Base-by-base conservation (phyloP, 92 coral and sea anemone genomes). In the Bergia sp. region DNA sequence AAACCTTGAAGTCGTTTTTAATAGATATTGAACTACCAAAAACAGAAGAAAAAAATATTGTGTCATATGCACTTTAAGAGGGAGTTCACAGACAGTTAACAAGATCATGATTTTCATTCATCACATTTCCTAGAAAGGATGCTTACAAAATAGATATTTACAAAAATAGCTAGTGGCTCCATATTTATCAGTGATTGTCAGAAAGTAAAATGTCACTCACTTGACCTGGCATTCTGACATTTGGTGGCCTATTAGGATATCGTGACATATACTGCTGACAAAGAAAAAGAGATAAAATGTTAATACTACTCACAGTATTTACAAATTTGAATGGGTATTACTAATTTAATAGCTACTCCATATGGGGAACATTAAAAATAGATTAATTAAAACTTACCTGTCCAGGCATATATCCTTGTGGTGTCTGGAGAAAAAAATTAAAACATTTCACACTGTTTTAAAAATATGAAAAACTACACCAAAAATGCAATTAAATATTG, bases 161-260 rank as follows among this genome's bases (percentile, higher is more conserved):
- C 29, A 29, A 29, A 29, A 29, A 29, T 29, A 29, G 29, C 29
- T 29, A 29, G 29, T 29, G 29, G 29, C 29, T 29, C 29, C 29
- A 29, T 29, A 29, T 29, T 29, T 29, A 29, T 29, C 29, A 53
- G 18, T 53, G 58, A 53, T 8, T 53, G 16, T 53, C 58, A 53
- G 58, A 53, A 53, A 18, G 13, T 11, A 10, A 1, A 0, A 8
- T 11, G 13, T 12, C 3, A 53, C 78, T 81, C 90, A 96, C 98
- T 91, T 97, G 99, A 40, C 98, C 98, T n/a, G 97, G 98, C 91
- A 97, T 92, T 90, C 99, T 90, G 44, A 97, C 98, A 91, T 94
- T 94, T 3, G 99, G 98, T 4, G 96, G 94, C 86, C 98, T 90
- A 82, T 95, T 96, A 12, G 98, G 92, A 77, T 97, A 97, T 88